phyloP scores from a whole-genome alignment of 2,888 invertebrate genomes.

The Drosophila lacicola region DNA sequence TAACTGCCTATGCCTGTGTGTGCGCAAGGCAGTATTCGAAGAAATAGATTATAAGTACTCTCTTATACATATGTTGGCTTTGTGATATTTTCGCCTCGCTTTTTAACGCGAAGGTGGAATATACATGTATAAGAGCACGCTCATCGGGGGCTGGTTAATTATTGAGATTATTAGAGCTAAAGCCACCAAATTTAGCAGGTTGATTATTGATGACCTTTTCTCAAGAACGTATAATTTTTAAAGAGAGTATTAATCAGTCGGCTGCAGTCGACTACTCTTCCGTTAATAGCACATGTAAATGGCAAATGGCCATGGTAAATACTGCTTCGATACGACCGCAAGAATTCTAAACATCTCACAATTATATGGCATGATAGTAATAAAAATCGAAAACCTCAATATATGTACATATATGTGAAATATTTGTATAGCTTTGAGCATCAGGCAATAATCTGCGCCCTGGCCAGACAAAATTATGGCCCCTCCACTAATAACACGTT shows the following conservation, averaged over 20 bases:
- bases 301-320: constrained; percentile 1
- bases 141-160: background rate
- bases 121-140: background rate
- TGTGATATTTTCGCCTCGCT: too few relatives aligned
- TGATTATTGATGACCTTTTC: too few relatives aligned
- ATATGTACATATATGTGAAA: constrained; percentile 4
- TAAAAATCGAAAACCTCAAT: constrained; percentile 36
- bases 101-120: too few relatives aligned
- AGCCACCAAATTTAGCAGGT: background rate
- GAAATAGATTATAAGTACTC: too few relatives aligned
- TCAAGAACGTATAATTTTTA: too few relatives aligned
- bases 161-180: background rate
- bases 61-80: too few relatives aligned
- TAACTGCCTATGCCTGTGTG: too few relatives aligned
- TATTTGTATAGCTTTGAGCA: constrained; percentile 33
- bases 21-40: too few relatives aligned
- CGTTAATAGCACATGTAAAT: constrained; percentile 12
- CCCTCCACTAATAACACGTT: constrained; percentile 60
- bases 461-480: constrained; percentile 46
- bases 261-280: background rate
- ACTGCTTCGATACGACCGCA: background rate
- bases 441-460: constrained; percentile 39
- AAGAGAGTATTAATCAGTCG: background rate
- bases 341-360: constrained; percentile 21
- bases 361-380: constrained; percentile 66